Percentiles rank a stretch among this genome's conserved stretches.
These are phyloP conservation scores for Drosophila azteca DNA, from an alignment of 1,140 invertebrate species.

Conservation along the genomic window DNA sequence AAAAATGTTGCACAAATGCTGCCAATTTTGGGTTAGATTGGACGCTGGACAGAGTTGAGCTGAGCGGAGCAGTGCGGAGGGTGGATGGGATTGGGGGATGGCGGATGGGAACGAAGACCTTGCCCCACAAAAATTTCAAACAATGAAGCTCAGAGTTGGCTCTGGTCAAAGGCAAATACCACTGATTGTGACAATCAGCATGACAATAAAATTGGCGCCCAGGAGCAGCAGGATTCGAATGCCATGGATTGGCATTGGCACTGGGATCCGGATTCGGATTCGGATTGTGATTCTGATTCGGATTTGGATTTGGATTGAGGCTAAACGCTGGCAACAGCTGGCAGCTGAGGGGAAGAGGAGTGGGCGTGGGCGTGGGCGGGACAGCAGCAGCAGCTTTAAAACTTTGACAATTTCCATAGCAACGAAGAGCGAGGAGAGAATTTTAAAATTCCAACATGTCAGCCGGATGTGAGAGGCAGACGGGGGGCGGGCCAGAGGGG, in stretches of 20 bases:
- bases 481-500: background rate
- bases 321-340: conserved; percentile 70
- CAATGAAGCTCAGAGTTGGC: conserved; percentile 49
- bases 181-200: conserved; percentile 80
- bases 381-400: conserved; percentile 53
- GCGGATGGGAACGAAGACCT: conserved; percentile 2
- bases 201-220: conserved; percentile 72
- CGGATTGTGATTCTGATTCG: conserved; percentile 10
- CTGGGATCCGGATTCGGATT: conserved; percentile 9
- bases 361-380: background rate
- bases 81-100: background rate
- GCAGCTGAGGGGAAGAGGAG: conserved; percentile 11
- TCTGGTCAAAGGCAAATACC: conserved; percentile 78
- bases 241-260: conserved; percentile 11
- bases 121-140: conserved; percentile 48
- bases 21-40: conserved; percentile 38
- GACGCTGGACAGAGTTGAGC: background rate
- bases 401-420: conserved; percentile 76
- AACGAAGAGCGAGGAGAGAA: conserved; percentile 66
- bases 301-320: conserved; percentile 27
- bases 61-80: background rate
- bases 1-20: conserved; percentile 58
- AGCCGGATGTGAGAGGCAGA: conserved; percentile 22
- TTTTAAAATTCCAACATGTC: conserved; percentile 77
- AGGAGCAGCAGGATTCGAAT: conserved; percentile 28